Percentiles rank a stretch among this genome's conserved stretches.
Conservation (phyloP, 1,140 invertebrate species). For the Melitaea cinxia region DNA sequence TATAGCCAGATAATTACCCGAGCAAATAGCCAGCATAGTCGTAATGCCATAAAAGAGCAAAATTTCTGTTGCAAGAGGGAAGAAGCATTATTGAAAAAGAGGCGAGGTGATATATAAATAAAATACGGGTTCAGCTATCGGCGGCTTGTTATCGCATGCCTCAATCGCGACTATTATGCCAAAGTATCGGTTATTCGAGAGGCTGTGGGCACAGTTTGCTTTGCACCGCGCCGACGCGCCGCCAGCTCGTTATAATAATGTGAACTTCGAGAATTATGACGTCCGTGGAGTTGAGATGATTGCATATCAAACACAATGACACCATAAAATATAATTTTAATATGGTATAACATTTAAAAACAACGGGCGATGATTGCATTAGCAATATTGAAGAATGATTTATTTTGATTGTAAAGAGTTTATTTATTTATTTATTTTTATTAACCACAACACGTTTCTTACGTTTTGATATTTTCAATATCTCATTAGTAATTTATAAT, state of each 20-base stretch:
- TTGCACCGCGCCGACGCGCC: constrained; percentile 66
- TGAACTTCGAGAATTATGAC: constrained; percentile 75
- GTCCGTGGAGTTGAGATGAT: constrained; percentile 55
- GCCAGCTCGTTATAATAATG: constrained; percentile 80
- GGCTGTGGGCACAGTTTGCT: constrained; percentile 77
- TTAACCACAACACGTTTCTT: too few relatives aligned
- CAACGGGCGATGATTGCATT: neutral
- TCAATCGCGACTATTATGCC: constrained; percentile 71
- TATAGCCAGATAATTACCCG: constrained; percentile 72
- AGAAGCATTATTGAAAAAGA: constrained; percentile 81
- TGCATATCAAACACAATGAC: constrained; percentile 18
- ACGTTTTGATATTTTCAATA: too few relatives aligned
- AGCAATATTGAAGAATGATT: too few relatives aligned
- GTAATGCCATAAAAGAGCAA: constrained; percentile 75
- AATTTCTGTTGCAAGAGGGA: constrained; percentile 74
- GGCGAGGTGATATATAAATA: constrained; percentile 80
- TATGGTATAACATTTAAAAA: neutral
- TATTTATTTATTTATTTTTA: too few relatives aligned
- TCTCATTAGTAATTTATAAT: too few relatives aligned
- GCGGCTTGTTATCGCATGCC: constrained; percentile 81
- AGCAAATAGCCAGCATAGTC: constrained; percentile 75
- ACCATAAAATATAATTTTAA: constrained; percentile 13
- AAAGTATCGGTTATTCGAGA: constrained; percentile 77
- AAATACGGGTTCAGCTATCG: constrained; percentile 82
- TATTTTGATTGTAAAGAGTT: too few relatives aligned